phyloP scores from a whole-genome alignment of 2,113 vertebrate genomes.

The Piprites chloris region DNA sequence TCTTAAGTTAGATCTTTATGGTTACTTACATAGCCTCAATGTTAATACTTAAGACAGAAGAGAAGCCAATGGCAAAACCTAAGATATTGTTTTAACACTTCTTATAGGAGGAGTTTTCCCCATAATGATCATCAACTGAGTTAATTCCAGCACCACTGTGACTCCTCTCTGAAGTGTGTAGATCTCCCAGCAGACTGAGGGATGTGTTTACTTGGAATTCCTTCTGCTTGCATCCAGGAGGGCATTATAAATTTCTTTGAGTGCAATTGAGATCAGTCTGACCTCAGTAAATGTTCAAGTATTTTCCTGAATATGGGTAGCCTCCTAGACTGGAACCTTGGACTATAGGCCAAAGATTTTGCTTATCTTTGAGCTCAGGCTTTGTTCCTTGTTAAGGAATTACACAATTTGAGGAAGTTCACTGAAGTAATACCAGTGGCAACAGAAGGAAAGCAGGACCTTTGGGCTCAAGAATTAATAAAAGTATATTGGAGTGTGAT shows the following conservation, averaged over 20 bases:
- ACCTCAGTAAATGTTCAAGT: background rate
- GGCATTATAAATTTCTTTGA: background rate
- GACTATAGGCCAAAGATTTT: background rate
- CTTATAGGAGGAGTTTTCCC: background rate
- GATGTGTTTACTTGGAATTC: background rate
- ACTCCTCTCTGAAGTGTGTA: background rate
- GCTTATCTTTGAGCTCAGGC: background rate
- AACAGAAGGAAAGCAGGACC: background rate
- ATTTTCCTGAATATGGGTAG: background rate
- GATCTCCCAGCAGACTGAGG: background rate
- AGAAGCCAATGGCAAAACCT: background rate
- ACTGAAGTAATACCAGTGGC: background rate
- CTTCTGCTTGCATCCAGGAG: background rate
- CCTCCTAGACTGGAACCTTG: background rate
- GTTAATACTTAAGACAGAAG: background rate
- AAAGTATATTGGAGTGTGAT: background rate
- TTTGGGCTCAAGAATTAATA: background rate
- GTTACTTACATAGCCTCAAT: background rate
- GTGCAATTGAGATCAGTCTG: background rate
- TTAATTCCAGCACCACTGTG: background rate
- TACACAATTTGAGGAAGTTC: background rate
- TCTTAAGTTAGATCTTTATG: background rate
- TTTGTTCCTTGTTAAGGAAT: background rate
- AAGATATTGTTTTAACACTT: background rate
- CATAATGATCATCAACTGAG: background rate